Evolutionary conservation across 2,797 vertebrate species (phyloP).

Genomic region (Microctenopoma lineatum): DNA sequence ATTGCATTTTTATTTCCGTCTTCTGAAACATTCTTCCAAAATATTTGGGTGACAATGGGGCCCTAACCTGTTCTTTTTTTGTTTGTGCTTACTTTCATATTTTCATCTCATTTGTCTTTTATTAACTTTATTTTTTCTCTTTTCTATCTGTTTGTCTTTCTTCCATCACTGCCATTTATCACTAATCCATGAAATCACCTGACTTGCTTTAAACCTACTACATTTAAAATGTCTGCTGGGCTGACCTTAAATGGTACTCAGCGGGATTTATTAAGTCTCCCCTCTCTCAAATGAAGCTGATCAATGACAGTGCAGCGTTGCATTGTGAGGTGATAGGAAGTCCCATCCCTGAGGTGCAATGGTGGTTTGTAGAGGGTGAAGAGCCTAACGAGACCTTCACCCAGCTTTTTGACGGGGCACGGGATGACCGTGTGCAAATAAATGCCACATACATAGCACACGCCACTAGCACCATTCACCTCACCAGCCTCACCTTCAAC

Average conservation of each 20-base stretch:
- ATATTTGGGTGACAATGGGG: constrained; percentile 33
- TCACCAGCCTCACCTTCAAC: constrained; percentile 83
- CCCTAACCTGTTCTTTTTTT: constrained; percentile 49
- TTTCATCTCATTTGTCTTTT: constrained; percentile 71
- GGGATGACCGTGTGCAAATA: constrained; percentile 87
- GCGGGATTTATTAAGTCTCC: constrained; percentile 92
- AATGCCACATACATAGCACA: constrained; percentile 91
- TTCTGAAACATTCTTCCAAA: not conserved
- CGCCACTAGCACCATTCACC: constrained; percentile 87
- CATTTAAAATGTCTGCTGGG: constrained; percentile 39
- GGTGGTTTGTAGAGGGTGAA: constrained; percentile 90
- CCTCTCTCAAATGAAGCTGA: constrained; percentile 87
- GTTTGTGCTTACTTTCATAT: constrained; percentile 61
- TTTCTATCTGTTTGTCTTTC: constrained; percentile 62
- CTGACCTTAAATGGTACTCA: constrained; percentile 64
- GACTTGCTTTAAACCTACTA: constrained; percentile 49
- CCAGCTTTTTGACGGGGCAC: constrained; percentile 92
- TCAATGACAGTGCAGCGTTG: constrained; percentile 84
- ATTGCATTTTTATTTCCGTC: constrained; percentile 20
- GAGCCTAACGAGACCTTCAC: constrained; percentile 84
- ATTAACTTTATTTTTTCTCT: constrained; percentile 73
- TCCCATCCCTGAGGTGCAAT: constrained; percentile 95
- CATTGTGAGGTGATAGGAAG: constrained; percentile 92
- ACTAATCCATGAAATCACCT: constrained; percentile 59
- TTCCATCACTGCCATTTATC: constrained; percentile 56